Evolutionary conservation across 2,888 invertebrate species (phyloP).

Genomic region (Philaethria dido): DNA sequence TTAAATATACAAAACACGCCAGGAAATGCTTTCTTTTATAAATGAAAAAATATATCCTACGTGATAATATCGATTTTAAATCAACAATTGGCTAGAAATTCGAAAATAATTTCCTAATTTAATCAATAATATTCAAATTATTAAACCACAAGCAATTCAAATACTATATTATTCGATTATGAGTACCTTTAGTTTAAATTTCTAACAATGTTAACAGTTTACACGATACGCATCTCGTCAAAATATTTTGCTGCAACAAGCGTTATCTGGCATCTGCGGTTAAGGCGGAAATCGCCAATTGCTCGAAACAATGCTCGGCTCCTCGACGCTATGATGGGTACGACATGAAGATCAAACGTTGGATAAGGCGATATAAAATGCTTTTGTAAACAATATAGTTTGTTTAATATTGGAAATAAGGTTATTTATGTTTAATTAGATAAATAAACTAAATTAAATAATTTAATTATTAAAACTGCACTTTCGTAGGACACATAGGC

Average conservation of each 20-base stretch:
- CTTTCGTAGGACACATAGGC: too few relatives aligned
- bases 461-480: too few relatives aligned
- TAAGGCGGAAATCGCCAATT: constrained; percentile 79
- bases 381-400: background rate
- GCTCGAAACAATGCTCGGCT: constrained; percentile 64
- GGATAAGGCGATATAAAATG: background rate
- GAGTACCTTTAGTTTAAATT: background rate
- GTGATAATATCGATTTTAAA: too few relatives aligned
- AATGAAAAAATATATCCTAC: too few relatives aligned
- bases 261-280: constrained; percentile 68
- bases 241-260: constrained; percentile 72
- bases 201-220: constrained; percentile 13
- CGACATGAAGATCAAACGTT: constrained; percentile 7
- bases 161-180: background rate
- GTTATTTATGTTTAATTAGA: background rate
- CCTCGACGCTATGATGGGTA: constrained; percentile 32
- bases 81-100: too few relatives aligned
- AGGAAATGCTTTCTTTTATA: too few relatives aligned
- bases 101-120: too few relatives aligned
- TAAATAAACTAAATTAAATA: too few relatives aligned
- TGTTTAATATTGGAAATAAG: background rate
- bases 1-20: too few relatives aligned
- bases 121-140: too few relatives aligned
- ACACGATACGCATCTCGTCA: constrained; percentile 60
- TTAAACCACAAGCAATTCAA: background rate